Percentiles rank a stretch among this genome's conserved stretches.
Evolutionary conservation across 2,113 vertebrate genomes (phyloP).

Genomic region (Alethe diademata): DNA sequence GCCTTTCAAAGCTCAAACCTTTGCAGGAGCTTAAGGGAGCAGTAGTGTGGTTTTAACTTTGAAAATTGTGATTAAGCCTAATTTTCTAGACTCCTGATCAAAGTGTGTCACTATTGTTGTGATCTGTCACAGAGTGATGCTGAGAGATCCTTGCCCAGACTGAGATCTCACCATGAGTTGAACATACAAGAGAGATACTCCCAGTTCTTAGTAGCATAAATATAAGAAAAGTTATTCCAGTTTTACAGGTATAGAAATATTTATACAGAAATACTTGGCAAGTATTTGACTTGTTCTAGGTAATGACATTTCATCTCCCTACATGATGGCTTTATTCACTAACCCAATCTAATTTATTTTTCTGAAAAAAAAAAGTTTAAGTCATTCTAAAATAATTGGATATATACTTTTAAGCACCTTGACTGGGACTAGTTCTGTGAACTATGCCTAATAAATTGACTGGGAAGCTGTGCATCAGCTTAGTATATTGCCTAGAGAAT

Average conservation of each 20-base stretch:
- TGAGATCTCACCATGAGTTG: background rate
- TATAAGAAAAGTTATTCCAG: background rate
- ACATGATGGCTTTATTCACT: background rate
- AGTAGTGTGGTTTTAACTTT: background rate
- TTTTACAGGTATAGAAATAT: background rate
- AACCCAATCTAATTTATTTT: background rate
- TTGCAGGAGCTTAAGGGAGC: background rate
- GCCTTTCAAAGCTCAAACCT: background rate
- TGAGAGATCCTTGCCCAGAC: background rate
- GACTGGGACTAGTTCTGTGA: background rate
- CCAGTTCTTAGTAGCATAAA: background rate
- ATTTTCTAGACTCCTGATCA: background rate
- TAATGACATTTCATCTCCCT: background rate
- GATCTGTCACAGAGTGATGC: background rate
- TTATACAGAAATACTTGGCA: background rate
- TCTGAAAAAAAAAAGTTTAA: background rate
- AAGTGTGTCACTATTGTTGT: background rate
- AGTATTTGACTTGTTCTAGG: background rate
- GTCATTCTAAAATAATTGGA: background rate
- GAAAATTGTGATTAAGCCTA: background rate
- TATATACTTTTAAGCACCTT: background rate
- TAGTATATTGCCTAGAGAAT: background rate
- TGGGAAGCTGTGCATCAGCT: background rate
- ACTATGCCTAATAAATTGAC: background rate
- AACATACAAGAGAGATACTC: background rate